phyloP scores from a whole-genome alignment of 2,888 invertebrate species.

The Palloptera scutellata region DNA sequence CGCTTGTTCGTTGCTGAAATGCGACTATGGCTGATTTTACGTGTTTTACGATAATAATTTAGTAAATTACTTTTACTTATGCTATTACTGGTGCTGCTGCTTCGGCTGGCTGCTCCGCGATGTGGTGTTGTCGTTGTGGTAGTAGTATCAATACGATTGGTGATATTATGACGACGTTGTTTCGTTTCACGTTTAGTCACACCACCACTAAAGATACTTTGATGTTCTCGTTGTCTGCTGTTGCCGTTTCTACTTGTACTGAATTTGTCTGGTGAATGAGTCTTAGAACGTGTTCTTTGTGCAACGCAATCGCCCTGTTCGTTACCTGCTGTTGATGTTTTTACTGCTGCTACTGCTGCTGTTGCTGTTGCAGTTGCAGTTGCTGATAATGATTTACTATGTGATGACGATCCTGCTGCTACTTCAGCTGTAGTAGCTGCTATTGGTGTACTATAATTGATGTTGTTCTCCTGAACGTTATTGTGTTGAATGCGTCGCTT shows the following conservation, averaged over 20 bases:
- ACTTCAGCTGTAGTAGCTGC: slow-evolving; percentile 1
- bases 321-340: slow-evolving; percentile 28
- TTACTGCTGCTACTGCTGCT: slow-evolving; percentile 30
- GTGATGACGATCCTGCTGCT: neutral
- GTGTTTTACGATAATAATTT: slow-evolving; percentile 63
- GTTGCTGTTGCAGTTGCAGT: neutral
- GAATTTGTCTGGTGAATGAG: slow-evolving; percentile 49
- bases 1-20: slow-evolving; percentile 30
- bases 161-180: slow-evolving; percentile 25
- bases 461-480: slow-evolving; percentile 25
- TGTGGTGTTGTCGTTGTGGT: slow-evolving; percentile 33
- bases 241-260: slow-evolving; percentile 19
- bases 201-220: neutral
- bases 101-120: slow-evolving; percentile 28
- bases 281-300: slow-evolving; percentile 61
- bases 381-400: slow-evolving; percentile 20
- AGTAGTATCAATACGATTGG: slow-evolving; percentile 5
- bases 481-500: slow-evolving; percentile 52
- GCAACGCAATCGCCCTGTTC: slow-evolving; percentile 58
- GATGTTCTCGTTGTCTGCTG: slow-evolving; percentile 33
- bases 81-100: slow-evolving; percentile 29
- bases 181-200: slow-evolving; percentile 12
- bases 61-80: slow-evolving; percentile 53
- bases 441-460: neutral
- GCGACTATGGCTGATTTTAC: slow-evolving; percentile 54